Evolutionary conservation across 2,888 invertebrate genomes (phyloP), one percentile per base, ranked within the genome.

Genomic region (Erebia epiphron): DNA sequence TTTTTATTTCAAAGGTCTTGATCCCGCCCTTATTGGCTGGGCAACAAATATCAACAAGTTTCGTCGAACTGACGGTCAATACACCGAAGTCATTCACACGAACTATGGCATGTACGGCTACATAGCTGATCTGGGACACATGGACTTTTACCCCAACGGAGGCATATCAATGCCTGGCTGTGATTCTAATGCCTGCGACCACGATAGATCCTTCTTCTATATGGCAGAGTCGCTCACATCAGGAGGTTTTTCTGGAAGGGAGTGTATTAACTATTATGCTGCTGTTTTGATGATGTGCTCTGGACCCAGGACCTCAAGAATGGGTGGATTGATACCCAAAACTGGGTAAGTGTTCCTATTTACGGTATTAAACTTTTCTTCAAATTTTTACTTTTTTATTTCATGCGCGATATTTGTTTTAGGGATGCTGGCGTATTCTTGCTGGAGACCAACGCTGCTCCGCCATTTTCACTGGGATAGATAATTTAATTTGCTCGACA

Each of bases 91-190:
- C 0, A 85, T 90, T 26, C 89, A 89, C 67, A 89, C 89, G 0
- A 90, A 89, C 75, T 84, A 83, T 41, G 88, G 86, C 2, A 72
- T 88, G 49, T 82, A 83, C 50, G 90, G 90, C 0, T 89, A 84
- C 62, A 71, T 87, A 1, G 83, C 77, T 7, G 83, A 83, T 46
- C 76, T 88, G 49, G 90, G 79, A 14, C 79, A 87, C 14, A 86
- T 86, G 0, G 90, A 90, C 72, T 89, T 90, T 70, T 90, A 90
- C 61, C 88, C 87, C 2, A 90, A 90, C 52, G 86, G 87, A 0
- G 90, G 87, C 0, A 80, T 86, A 21, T 83, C 84, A 4, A 89
- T 89, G 89, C 87, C 89, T 2, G 89, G 89, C 1, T 90, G 90
- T 62, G 75, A 81, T 60, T 81, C 87, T 4, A 79, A 87, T 35